Evolutionary conservation across 2,797 vertebrate genomes (phyloP).

Genomic region (Psittacula echo): DNA sequence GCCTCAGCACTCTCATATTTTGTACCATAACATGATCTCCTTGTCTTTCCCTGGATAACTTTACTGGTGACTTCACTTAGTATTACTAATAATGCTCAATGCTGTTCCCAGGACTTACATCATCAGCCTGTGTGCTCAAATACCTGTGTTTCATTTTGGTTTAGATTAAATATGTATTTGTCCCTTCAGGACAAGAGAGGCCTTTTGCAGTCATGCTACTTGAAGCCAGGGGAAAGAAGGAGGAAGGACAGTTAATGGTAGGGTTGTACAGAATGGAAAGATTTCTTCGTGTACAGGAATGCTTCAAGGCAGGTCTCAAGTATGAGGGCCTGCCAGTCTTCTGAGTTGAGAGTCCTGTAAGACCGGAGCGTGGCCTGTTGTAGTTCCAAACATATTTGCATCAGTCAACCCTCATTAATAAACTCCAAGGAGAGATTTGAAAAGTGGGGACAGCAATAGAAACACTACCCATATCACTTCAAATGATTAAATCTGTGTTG

Average conservation of each 20-base stretch:
- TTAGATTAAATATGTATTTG: background rate
- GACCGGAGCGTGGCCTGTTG: background rate
- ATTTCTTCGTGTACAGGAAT: background rate
- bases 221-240: background rate
- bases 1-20: background rate
- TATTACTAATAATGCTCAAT: background rate
- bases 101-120: background rate
- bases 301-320: background rate
- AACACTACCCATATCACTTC: accelerated
- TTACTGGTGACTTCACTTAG: background rate
- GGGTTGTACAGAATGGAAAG: background rate
- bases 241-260: background rate
- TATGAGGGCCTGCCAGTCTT: background rate
- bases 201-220: accelerated
- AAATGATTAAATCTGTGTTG: background rate
- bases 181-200: background rate
- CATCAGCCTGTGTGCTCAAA: background rate
- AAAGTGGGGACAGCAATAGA: background rate
- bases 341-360: background rate
- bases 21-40: background rate
- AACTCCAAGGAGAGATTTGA: background rate
- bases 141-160: accelerated
- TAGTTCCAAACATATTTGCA: background rate
- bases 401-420: background rate
- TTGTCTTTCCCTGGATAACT: background rate